A percentile compares a stretch with the other conserved stretches of the same genome.
phyloP scores from a whole-genome alignment of 2,797 vertebrate genomes.

The Hyperoplus immaculatus region DNA sequence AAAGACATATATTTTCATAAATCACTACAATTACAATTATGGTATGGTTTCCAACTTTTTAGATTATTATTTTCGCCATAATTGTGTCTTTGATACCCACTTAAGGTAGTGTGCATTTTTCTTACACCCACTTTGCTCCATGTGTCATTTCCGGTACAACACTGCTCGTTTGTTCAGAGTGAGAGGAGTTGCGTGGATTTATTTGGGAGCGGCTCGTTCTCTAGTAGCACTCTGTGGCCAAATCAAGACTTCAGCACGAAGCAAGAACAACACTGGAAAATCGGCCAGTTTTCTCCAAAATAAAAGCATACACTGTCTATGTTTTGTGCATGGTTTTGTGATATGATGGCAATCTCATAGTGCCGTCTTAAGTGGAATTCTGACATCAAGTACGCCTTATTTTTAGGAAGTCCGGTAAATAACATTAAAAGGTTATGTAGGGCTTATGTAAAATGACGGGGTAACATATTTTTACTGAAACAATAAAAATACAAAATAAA shows the following conservation, averaged over 20 bases:
- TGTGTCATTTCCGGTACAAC: slow-evolving; percentile 57
- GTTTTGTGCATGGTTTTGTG: too few relatives aligned
- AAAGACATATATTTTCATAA: not conserved
- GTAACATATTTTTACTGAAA: not conserved
- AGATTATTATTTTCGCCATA: not conserved
- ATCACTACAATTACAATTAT: too few relatives aligned
- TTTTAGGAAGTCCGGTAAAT: not conserved
- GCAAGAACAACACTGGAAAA: not conserved
- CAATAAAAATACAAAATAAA: not conserved
- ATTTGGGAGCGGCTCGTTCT: slow-evolving; percentile 57
- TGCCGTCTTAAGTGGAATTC: not conserved
- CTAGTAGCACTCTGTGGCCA: slow-evolving; percentile 8
- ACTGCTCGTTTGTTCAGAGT: slow-evolving; percentile 27
- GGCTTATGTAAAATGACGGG: not conserved
- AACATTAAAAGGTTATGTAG: not conserved
- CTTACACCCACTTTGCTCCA: slow-evolving; percentile 29
- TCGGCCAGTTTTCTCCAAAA: slow-evolving; percentile 5
- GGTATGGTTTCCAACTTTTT: too few relatives aligned
- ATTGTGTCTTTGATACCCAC: not conserved
- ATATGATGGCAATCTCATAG: not conserved
- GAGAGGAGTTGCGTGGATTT: slow-evolving; percentile 39
- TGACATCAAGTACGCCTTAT: not conserved
- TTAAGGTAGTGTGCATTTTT: not conserved
- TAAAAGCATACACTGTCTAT: slow-evolving; percentile 13
- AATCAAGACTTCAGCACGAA: not conserved